Conservation (phyloP, 2,113 vertebrate species). For the Bungarus multicinctus region DNA sequence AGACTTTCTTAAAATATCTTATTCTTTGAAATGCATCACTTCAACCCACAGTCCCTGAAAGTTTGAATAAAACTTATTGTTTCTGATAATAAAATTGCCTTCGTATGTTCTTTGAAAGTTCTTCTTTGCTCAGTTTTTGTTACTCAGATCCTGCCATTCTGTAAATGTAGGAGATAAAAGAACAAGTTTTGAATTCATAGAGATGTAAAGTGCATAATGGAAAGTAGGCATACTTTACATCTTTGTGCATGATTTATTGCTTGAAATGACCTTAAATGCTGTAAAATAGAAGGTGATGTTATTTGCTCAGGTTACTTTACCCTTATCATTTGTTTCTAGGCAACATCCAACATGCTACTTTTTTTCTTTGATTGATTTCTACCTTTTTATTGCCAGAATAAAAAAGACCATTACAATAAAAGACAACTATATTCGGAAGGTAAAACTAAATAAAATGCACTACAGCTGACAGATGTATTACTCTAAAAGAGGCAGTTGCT, state of each 20-base stretch:
- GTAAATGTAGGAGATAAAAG: neutral
- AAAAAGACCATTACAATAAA: neutral
- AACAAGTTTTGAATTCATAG: neutral
- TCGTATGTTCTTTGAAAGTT: neutral
- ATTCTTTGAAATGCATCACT: neutral
- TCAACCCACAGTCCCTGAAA: neutral
- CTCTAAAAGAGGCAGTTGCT: neutral
- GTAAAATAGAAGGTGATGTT: neutral
- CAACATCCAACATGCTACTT: neutral
- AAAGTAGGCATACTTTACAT: neutral
- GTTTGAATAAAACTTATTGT: neutral
- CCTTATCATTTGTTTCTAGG: neutral
- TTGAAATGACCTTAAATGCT: neutral
- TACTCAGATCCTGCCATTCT: neutral
- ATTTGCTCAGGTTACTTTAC: neutral
- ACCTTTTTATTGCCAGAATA: neutral
- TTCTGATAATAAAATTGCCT: neutral
- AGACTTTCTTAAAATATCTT: neutral
- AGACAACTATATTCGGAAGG: neutral
- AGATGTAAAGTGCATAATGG: neutral
- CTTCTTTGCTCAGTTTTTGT: neutral
- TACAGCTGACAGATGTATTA: neutral
- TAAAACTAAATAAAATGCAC: neutral
- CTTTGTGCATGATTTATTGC: neutral
- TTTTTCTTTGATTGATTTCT: neutral